A percentile compares a stretch with the other conserved stretches of the same genome.
Evolutionary conservation across 2,888 invertebrate species (phyloP).

Genomic region (Opisthograptis luteolata): DNA sequence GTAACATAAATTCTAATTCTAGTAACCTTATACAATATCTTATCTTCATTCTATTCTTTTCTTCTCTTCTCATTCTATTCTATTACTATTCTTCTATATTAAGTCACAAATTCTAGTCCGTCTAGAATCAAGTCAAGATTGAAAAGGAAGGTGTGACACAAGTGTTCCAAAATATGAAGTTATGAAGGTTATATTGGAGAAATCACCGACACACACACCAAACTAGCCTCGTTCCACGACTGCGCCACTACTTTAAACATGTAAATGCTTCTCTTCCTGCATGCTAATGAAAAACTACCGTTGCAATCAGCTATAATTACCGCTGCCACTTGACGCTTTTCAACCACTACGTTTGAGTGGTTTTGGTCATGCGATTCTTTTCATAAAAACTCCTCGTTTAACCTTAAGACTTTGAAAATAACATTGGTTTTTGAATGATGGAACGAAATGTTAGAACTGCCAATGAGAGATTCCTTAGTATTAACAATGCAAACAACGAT

Average conservation of each 20-base stretch:
- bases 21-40: no score
- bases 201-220: slow-evolving; percentile 6
- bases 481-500: slow-evolving; percentile 24
- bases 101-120: no score
- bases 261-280: slow-evolving; percentile 30
- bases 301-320: slow-evolving; percentile 19
- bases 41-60: no score
- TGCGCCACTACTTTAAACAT: background rate
- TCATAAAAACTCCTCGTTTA: background rate
- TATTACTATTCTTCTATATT: no score
- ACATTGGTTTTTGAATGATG: slow-evolving; percentile 7
- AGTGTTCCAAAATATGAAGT: background rate
- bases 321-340: slow-evolving; percentile 25
- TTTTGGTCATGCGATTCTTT: slow-evolving; percentile 24
- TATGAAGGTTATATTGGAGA: background rate
- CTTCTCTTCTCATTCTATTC: no score
- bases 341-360: slow-evolving; percentile 20
- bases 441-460: slow-evolving; percentile 17
- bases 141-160: background rate
- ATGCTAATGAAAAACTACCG: slow-evolving; percentile 31
- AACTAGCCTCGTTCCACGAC: background rate
- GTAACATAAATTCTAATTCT: no score
- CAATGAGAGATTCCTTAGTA: slow-evolving; percentile 31
- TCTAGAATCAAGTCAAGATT: no score
- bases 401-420: background rate